phyloP scores from a whole-genome alignment of 2,113 vertebrate species.

The Onychorhynchus coronatus region DNA sequence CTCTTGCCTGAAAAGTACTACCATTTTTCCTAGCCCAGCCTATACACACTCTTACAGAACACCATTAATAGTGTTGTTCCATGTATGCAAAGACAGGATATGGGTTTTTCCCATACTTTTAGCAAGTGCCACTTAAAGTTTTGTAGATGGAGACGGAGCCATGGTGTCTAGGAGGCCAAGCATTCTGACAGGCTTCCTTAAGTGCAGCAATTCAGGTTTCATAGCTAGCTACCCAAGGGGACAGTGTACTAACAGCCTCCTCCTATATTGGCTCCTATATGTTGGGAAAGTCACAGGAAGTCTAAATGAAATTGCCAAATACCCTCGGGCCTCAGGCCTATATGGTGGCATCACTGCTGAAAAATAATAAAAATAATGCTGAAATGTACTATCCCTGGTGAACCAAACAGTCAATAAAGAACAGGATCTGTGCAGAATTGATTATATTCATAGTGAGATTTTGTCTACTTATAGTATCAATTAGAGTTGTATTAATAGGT shows the following conservation, averaged over 20 bases:
- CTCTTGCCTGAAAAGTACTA: not conserved
- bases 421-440: constrained; percentile 63
- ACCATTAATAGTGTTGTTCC: constrained; percentile 73
- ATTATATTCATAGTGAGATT: constrained; percentile 52
- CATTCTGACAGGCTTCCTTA: constrained; percentile 75
- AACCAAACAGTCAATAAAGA: constrained; percentile 45
- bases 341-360: constrained; percentile 40
- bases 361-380: constrained; percentile 32
- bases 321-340: not conserved
- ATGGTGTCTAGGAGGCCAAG: constrained; percentile 76
- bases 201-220: constrained; percentile 78
- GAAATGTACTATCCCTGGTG: not conserved
- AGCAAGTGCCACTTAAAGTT: constrained; percentile 80
- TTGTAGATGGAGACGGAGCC: constrained; percentile 86
- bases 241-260: constrained; percentile 54
- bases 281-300: constrained; percentile 70
- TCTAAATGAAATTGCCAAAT: constrained; percentile 61
- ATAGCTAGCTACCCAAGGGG: constrained; percentile 71
- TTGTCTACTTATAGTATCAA: constrained; percentile 47
- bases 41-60: constrained; percentile 70
- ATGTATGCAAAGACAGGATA: constrained; percentile 82
- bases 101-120: constrained; percentile 83
- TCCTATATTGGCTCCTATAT: constrained; percentile 33
- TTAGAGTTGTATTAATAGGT: constrained; percentile 68
- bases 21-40: constrained; percentile 1